Conservation (phyloP, 1,140 invertebrate species). For the silkworm (Bombyx mori) region ASM3026992v2 NC_085134.1:4047501-4048000, state of each 20-base stretch:
- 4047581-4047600: constrained; percentile 78
- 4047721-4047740: constrained; percentile 75
- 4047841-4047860: background rate
- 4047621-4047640: constrained; percentile 66
- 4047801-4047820: constrained; percentile 86
- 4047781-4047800: constrained; percentile 78
- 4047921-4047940: too few species aligned
- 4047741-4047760: constrained; percentile 77
- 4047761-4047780: constrained; percentile 79
- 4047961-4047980: too few species aligned
- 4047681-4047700: constrained; percentile 77
- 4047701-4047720: constrained; percentile 73
- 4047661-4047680: constrained; percentile 81
- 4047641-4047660: constrained; percentile 79
- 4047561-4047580: constrained; percentile 81
- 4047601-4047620: constrained; percentile 67
- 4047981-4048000: too few species aligned
- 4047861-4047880: background rate
- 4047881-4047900: too few species aligned
- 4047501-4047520: background rate
- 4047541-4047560: constrained; percentile 59
- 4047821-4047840: constrained; percentile 79
- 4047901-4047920: too few species aligned
- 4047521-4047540: background rate
- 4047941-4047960: too few species aligned